A percentile compares a stretch with the other conserved stretches of the same genome.
Conservation (phyloP, 2,113 vertebrate species). For the Hemiscyllium ocellatum region DNA sequence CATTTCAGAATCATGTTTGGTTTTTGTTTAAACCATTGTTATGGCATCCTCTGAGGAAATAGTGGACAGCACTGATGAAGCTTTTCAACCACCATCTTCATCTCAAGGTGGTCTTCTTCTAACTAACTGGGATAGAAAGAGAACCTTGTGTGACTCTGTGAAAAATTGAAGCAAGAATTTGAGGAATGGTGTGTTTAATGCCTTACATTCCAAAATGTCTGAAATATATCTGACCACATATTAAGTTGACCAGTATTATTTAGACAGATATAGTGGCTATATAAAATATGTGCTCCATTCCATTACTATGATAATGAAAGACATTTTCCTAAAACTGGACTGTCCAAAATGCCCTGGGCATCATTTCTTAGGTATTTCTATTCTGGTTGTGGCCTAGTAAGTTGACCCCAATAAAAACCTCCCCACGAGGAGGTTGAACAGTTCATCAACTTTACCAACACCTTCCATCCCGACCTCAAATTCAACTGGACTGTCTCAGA, state of each 20-base stretch:
- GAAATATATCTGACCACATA: neutral
- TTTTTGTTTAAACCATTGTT: neutral
- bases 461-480: too few relatives aligned
- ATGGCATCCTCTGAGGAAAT: conserved; percentile 13
- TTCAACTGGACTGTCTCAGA: too few relatives aligned
- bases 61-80: neutral
- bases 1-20: neutral
- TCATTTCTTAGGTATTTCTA: neutral
- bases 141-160: neutral
- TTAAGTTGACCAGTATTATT: neutral
- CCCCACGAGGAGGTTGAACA: too few relatives aligned
- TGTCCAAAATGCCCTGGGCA: neutral
- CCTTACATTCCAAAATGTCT: neutral
- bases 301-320: neutral
- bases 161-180: neutral
- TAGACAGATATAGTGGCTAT: neutral
- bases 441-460: too few relatives aligned
- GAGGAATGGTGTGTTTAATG: too few relatives aligned
- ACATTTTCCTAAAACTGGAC: neutral
- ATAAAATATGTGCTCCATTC: neutral
- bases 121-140: neutral
- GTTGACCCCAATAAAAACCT: neutral
- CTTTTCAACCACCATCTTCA: neutral
- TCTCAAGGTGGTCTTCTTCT: neutral
- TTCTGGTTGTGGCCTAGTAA: neutral